Conservation (phyloP, 1,140 invertebrate genomes). For the Drosophila auraria region DNA sequence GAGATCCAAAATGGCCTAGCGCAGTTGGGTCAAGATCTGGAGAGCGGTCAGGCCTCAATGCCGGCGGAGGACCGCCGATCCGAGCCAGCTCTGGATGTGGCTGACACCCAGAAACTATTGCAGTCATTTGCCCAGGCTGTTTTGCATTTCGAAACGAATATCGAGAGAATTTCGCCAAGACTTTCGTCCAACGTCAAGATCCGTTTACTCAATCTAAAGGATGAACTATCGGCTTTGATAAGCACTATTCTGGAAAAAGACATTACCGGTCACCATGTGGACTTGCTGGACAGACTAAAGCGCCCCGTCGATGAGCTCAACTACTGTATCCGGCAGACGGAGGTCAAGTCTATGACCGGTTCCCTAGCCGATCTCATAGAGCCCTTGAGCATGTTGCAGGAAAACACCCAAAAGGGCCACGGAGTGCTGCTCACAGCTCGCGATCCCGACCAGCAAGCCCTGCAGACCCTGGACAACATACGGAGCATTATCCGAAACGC, state of each 20-base stretch:
- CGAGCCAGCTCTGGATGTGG: conserved; percentile 66
- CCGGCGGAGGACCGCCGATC: conserved; percentile 9
- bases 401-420: conserved; percentile 66
- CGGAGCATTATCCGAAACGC: conserved; percentile 69
- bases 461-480: conserved; percentile 67
- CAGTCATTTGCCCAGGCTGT: conserved; percentile 83
- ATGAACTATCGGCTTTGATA: conserved; percentile 76
- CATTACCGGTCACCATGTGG: conserved; percentile 73
- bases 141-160: conserved; percentile 81
- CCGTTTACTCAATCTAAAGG: conserved; percentile 64
- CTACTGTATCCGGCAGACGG: conserved; percentile 82
- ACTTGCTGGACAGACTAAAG: conserved; percentile 73
- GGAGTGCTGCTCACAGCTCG: conserved; percentile 54
- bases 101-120: conserved; percentile 77
- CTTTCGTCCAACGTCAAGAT: conserved; percentile 63
- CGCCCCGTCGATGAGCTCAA: conserved; percentile 81
- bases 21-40: conserved; percentile 78
- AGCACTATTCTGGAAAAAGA: conserved; percentile 76
- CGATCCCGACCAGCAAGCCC: conserved; percentile 58
- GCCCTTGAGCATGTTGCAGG: conserved; percentile 71
- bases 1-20: conserved; percentile 86
- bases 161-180: conserved; percentile 65
- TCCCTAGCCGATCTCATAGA: conserved; percentile 84
- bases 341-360: conserved; percentile 75
- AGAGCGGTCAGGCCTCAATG: conserved; percentile 63